Evolutionary conservation across 2,113 vertebrate species (phyloP).

Genomic region (Leucopsar rothschildi): DNA sequence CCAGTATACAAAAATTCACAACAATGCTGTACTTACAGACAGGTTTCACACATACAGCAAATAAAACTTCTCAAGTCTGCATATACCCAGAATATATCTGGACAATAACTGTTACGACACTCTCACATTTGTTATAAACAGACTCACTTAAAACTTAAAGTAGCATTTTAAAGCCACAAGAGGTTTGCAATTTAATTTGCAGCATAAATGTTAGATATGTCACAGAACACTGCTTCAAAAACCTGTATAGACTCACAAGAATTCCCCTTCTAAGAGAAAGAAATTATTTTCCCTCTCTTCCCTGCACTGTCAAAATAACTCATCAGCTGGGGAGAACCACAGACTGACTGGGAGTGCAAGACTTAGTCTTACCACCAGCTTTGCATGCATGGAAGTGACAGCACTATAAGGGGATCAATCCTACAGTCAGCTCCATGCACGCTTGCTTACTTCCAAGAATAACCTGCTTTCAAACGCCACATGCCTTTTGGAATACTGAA

Average conservation of each 20-base stretch:
- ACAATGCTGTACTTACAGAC: neutral
- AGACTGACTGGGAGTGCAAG: neutral
- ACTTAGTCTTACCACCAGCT: neutral
- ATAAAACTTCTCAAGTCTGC: neutral
- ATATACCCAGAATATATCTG: neutral
- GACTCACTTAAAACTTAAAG: neutral
- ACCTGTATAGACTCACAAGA: neutral
- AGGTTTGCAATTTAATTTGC: neutral
- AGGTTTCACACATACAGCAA: neutral
- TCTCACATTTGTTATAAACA: neutral
- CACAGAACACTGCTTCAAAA: neutral
- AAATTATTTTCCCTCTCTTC: neutral
- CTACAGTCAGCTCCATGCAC: neutral
- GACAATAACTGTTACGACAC: neutral
- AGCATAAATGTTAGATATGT: neutral
- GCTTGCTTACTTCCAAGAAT: neutral
- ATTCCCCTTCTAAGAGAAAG: neutral
- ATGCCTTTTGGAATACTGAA: neutral
- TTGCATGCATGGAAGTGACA: neutral
- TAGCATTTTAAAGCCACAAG: neutral
- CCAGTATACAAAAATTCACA: neutral
- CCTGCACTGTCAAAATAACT: neutral
- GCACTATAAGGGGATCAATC: neutral
- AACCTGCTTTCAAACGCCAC: conserved; percentile 7
- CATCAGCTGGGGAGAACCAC: neutral